These are phyloP conservation scores for Anolis sagrei DNA, from an alignment of 2,113 vertebrate genomes.

Conservation along the genomic window DNA sequence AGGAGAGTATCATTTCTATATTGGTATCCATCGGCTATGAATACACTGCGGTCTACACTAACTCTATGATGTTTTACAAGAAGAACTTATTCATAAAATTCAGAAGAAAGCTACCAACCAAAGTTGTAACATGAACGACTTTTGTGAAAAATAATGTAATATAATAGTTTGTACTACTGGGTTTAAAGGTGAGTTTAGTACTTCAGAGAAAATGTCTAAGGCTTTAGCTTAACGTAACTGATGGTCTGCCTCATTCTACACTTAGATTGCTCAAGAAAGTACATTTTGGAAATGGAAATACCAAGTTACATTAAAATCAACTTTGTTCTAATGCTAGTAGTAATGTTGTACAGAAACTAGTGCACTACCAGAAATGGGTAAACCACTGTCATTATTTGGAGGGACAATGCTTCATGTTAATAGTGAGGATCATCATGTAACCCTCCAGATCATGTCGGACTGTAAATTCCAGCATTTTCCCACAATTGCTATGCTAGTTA, in stretches of 20 bases:
- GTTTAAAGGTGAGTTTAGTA: slow-evolving; percentile 24
- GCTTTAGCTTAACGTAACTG: neutral
- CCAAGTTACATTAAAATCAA: neutral
- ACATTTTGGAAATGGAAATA: neutral
- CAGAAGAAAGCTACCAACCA: slow-evolving; percentile 13
- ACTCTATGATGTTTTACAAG: slow-evolving; percentile 1
- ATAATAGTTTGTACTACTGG: slow-evolving; percentile 46
- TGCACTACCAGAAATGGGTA: neutral
- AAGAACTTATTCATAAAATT: neutral
- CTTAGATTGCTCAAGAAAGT: neutral
- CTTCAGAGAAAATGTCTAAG: slow-evolving; percentile 4
- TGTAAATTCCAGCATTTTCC: too few species aligned
- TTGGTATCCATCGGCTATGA: slow-evolving; percentile 18
- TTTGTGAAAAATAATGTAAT: slow-evolving; percentile 26
- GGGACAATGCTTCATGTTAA: neutral
- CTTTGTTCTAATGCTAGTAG: neutral
- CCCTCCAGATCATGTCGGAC: too few species aligned
- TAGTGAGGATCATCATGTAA: too few species aligned
- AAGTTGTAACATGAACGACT: neutral
- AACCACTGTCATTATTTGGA: neutral
- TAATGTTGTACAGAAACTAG: neutral
- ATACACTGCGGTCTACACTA: neutral
- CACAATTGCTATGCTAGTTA: too few species aligned
- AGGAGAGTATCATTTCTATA: slow-evolving; percentile 23
- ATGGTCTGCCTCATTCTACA: neutral